Evolutionary conservation across 2,888 invertebrate species (phyloP).

Genomic region (Dryobota labecula): DNA sequence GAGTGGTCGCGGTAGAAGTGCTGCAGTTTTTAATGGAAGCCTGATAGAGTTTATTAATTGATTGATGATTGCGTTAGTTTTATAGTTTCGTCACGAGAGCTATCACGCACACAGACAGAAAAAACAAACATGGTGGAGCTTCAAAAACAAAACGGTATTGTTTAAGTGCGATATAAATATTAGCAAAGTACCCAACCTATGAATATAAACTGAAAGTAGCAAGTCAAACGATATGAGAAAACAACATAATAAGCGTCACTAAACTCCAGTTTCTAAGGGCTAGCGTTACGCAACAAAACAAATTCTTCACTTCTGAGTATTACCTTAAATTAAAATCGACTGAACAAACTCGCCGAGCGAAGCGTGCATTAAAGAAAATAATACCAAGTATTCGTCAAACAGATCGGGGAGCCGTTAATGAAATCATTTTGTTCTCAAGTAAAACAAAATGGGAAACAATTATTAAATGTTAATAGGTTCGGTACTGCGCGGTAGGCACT

Average conservation of each 20-base stretch:
- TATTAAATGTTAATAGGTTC: slow-evolving; percentile 71
- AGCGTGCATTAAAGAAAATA: slow-evolving; percentile 69
- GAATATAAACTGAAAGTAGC: not conserved
- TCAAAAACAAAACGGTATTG: not conserved
- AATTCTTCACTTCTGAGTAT: slow-evolving; percentile 33
- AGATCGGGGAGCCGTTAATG: slow-evolving; percentile 70
- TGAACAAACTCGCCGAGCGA: slow-evolving; percentile 64
- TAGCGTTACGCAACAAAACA: slow-evolving; percentile 44
- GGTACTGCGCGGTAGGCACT: slow-evolving; percentile 59
- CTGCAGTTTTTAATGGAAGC: slow-evolving; percentile 24
- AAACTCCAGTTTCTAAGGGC: slow-evolving; percentile 8
- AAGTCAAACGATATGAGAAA: not conserved
- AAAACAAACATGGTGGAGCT: not conserved
- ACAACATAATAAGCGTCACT: slow-evolving; percentile 7
- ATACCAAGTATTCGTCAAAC: slow-evolving; percentile 72
- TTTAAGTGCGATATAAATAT: not conserved
- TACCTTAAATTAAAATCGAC: slow-evolving; percentile 63
- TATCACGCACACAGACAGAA: not conserved
- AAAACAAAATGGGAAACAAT: slow-evolving; percentile 72
- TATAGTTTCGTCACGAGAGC: not conserved
- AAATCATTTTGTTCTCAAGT: slow-evolving; percentile 76
- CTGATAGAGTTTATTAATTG: slow-evolving; percentile 16
- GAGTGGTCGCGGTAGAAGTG: not conserved
- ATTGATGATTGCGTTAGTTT: slow-evolving; percentile 13
- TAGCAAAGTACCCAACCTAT: not conserved